Evolutionary conservation across 2,797 vertebrate genomes (phyloP).

Genomic region (Lutjanus campechanus): DNA sequence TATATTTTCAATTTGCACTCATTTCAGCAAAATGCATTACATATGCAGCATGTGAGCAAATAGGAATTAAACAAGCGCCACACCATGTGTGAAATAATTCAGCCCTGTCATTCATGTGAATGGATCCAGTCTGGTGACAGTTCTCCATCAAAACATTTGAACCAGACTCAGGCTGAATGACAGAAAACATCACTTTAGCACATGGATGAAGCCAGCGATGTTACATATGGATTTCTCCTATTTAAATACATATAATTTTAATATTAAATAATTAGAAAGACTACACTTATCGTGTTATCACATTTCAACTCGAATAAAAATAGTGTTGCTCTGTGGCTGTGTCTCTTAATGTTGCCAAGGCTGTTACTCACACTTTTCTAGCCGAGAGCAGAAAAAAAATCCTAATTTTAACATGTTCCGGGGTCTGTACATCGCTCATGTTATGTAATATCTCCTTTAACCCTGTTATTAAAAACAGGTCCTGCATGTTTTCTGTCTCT

Average conservation of each 20-base stretch:
- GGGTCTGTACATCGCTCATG: neutral
- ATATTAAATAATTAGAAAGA: neutral
- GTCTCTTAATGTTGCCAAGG: neutral
- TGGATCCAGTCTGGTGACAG: no score
- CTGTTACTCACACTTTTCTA: neutral
- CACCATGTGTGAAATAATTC: no score
- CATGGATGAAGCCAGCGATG: neutral
- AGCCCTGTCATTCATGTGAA: no score
- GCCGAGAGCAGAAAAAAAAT: neutral
- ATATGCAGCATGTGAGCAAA: no score
- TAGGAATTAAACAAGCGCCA: no score
- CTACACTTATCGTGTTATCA: neutral
- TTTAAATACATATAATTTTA: neutral
- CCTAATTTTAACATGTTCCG: neutral
- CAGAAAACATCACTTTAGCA: neutral
- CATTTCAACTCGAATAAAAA: neutral
- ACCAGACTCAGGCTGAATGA: neutral
- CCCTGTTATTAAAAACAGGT: constrained; percentile 9
- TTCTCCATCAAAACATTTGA: no score
- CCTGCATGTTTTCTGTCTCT: constrained; percentile 14
- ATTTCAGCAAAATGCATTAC: no score
- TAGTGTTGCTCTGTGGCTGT: neutral
- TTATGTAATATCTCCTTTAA: neutral
- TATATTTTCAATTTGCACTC: no score
- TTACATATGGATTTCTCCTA: neutral